phyloP scores from a whole-genome alignment of 2,797 vertebrate species.

The Rhincodon typus region DNA sequence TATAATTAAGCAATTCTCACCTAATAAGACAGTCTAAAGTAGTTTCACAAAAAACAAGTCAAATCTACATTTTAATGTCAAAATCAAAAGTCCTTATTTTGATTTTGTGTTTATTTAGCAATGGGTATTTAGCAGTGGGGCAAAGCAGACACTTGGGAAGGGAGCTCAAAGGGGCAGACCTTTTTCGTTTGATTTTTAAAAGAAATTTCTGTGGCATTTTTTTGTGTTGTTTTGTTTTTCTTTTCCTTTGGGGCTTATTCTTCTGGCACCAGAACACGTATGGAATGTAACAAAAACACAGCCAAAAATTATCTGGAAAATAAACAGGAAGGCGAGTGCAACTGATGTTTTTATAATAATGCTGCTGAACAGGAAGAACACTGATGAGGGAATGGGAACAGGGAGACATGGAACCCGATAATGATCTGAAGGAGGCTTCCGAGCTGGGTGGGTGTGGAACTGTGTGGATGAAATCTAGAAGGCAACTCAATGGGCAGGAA shows the following conservation, averaged over 20 bases:
- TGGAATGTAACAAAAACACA: constrained; percentile 10
- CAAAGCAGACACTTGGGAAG: not conserved
- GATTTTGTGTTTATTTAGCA: not conserved
- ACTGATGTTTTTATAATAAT: constrained; percentile 17
- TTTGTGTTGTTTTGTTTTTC: not conserved
- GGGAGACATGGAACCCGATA: constrained; percentile 1
- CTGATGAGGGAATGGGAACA: constrained; percentile 1
- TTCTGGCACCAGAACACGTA: not conserved
- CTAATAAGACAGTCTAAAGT: not conserved
- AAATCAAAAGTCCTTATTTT: not conserved
- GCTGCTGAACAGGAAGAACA: not conserved
- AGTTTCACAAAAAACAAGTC: not conserved
- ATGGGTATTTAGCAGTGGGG: not conserved
- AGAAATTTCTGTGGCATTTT: not conserved
- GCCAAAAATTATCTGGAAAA: constrained; percentile 21
- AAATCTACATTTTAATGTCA: not conserved
- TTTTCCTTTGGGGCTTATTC: not conserved
- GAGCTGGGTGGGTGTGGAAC: not conserved
- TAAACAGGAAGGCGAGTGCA: constrained; percentile 27
- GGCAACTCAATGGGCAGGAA: not conserved
- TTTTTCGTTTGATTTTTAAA: not conserved
- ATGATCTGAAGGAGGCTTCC: not conserved
- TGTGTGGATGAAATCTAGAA: not conserved
- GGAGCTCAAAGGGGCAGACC: not conserved
- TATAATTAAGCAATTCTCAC: not conserved